Evolutionary conservation across 30 jellyfish, hydroid and myxozoan species (phyloP), one percentile per base, ranked within the genome.

Genomic region (Hydractinia symbiolongicarpus): DNA sequence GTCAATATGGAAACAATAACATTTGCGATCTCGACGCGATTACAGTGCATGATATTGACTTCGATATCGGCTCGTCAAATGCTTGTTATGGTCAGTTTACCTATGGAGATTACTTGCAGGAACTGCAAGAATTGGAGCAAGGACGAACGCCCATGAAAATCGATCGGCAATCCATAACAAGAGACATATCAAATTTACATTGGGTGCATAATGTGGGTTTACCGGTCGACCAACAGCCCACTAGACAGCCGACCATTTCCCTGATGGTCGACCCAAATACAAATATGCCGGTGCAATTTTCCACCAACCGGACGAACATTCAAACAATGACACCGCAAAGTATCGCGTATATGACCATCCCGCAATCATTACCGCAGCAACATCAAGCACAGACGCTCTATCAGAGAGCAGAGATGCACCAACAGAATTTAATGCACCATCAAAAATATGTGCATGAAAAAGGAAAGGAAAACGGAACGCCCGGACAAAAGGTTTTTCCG

Each of bases 211-310:
- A 79, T 77, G 95, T 86, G 17, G 88, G 95, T 8, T 30, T 90
- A 79, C 97, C 94, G 51, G 85, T 85, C 6, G 97, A 90, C 53
- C 97, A 90, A 61, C 81, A 55, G 50, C 85, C 75, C 44, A 16
- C 76, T 7, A 55, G 85, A 54, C 85, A 77, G 58, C 78, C 75
- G 11, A 76, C 97, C 50, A 89, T 90, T 72, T 94, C 91, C 81
- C 71, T 90, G 44, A 85, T 90, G 95, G 97, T 90, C 4, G 97
- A 90, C 51, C 97, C 97, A 8, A 90, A 90, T 83, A 90, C 97
- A 82, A 86, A 90, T 75, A 61, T 90, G 72, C 97, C 97, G 5
- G 95, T 90, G 17, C 97, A 90, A 57, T 79, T 81, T 51, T 80
- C 97, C 49, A 67, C 87, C 72, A 90, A 86, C 64, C 89, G 82